Conservation (phyloP, 2,797 vertebrate species). For the Scomberomorus guttatus region DNA sequence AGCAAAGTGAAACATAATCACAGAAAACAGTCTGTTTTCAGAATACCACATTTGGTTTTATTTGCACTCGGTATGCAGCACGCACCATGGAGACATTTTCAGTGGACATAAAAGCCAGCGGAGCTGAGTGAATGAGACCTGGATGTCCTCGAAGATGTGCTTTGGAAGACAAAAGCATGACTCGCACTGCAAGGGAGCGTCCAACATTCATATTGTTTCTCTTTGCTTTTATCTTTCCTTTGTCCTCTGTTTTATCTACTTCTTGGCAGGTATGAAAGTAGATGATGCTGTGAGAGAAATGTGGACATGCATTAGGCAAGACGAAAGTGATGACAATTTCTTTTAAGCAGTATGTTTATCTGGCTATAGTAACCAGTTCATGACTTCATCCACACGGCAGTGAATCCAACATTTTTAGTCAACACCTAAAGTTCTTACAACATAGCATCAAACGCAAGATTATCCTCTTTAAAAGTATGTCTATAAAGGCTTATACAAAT, state of each 20-base stretch:
- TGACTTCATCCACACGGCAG: constrained; percentile 14
- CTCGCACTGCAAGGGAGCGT: constrained; percentile 40
- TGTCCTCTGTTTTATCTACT: constrained; percentile 45
- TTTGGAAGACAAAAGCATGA: constrained; percentile 63
- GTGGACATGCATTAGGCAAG: constrained; percentile 14
- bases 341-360: constrained; percentile 43
- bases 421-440: constrained; percentile 18
- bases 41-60: constrained; percentile 69
- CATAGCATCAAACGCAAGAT: constrained; percentile 5
- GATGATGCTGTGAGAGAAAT: constrained; percentile 52
- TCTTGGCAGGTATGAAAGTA: constrained; percentile 57
- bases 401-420: constrained; percentile 10
- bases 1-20: constrained; percentile 66
- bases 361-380: constrained; percentile 25
- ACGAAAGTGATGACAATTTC: constrained; percentile 47
- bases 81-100: constrained; percentile 62
- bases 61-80: constrained; percentile 53
- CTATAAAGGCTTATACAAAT: neutral
- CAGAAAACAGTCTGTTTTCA: constrained; percentile 63
- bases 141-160: constrained; percentile 66
- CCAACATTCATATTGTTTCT: constrained; percentile 49
- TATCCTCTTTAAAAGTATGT: constrained; percentile 1
- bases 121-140: constrained; percentile 66
- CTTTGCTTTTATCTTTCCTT: constrained; percentile 40
- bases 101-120: constrained; percentile 58